Percentiles rank a stretch among this genome's conserved stretches.
These are phyloP conservation scores for Myrmecophaga tridactyla DNA, from an alignment of 2,113 vertebrate genomes.

Conservation along the genomic window DNA sequence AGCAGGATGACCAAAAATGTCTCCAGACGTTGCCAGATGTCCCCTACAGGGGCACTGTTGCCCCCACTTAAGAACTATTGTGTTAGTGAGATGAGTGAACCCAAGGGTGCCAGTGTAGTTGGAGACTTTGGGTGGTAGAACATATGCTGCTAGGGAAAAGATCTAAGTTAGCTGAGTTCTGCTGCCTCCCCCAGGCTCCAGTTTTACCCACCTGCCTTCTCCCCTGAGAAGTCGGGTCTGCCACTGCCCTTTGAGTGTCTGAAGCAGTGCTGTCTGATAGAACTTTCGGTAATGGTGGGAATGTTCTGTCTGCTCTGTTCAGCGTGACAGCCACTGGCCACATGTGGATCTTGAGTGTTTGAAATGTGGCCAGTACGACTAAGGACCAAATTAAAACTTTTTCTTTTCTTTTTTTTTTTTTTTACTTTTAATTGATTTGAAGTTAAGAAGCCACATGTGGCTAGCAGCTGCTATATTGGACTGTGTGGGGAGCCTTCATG, in stretches of 20 bases:
- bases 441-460: not conserved
- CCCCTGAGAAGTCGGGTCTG: not conserved
- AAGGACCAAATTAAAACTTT: not conserved
- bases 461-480: not conserved
- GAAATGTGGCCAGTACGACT: not conserved
- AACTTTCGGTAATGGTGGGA: not conserved
- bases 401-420: not conserved
- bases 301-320: not conserved
- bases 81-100: not conserved
- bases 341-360: not conserved
- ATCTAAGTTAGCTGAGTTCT: not conserved
- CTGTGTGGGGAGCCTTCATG: not conserved
- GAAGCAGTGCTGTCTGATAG: not conserved
- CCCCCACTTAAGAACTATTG: not conserved
- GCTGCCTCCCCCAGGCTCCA: not conserved
- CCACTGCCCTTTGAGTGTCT: not conserved
- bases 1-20: not conserved
- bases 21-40: not conserved
- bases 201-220: not conserved
- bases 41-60: not conserved
- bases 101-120: not conserved
- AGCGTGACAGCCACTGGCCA: not conserved
- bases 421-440: not conserved
- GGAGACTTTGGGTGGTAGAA: not conserved
- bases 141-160: not conserved